phyloP scores from a whole-genome alignment of 2,113 vertebrate species.

The Balaenoptera acutorostrata region DNA sequence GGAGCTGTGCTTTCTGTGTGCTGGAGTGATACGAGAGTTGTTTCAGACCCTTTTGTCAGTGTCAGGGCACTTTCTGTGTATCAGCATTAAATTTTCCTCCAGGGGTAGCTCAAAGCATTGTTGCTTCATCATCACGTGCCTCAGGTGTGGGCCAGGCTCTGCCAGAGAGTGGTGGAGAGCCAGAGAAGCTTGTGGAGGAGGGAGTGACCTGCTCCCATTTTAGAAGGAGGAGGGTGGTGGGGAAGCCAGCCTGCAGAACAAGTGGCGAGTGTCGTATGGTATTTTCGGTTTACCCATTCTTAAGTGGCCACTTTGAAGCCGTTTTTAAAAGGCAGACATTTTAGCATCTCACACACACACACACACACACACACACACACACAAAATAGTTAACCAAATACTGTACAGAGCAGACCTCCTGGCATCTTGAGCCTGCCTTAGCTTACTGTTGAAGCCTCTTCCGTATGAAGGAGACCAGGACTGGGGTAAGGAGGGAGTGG shows the following conservation, averaged over 20 bases:
- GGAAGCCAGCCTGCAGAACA: neutral
- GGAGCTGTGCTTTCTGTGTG: neutral
- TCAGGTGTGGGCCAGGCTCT: neutral
- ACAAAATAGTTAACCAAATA: neutral
- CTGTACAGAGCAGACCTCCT: neutral
- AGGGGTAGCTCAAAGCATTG: neutral
- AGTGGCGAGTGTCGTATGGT: neutral
- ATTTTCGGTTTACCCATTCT: neutral
- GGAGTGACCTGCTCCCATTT: neutral
- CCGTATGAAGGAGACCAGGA: neutral
- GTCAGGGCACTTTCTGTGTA: neutral
- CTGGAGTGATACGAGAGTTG: fast-evolving
- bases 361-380: no score
- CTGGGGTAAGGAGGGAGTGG: neutral
- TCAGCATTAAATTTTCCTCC: neutral
- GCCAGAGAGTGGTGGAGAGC: neutral
- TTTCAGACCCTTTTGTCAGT: neutral
- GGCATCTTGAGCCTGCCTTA: neutral
- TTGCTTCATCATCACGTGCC: neutral
- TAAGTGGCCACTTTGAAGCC: neutral
- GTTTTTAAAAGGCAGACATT: no score
- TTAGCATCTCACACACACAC: no score
- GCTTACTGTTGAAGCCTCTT: neutral
- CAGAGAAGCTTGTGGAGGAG: neutral
- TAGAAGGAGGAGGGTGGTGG: neutral